A percentile compares a stretch with the other conserved stretches of the same genome.
Evolutionary conservation across 2,888 invertebrate species (phyloP).

Genomic region (Criorhina ranunculi): DNA sequence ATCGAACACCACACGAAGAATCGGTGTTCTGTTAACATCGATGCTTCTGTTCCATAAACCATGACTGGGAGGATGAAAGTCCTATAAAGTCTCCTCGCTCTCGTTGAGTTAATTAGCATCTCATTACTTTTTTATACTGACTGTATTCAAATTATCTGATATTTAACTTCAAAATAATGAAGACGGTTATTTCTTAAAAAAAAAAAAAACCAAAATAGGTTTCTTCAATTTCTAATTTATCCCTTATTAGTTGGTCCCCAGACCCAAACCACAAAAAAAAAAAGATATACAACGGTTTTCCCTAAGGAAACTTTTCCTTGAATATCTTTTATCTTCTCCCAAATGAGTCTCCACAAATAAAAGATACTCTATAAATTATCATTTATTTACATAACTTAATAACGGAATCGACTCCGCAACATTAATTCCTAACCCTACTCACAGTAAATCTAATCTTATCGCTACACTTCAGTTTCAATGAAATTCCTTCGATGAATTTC

Average conservation of each 20-base stretch:
- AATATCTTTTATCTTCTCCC: constrained; percentile 8
- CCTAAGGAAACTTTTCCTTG: background rate
- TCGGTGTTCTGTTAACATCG: too few species aligned
- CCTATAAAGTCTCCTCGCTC: too few species aligned
- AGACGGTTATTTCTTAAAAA: too few species aligned
- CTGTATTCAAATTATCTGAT: too few species aligned
- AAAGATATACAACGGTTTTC: background rate
- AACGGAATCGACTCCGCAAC: background rate
- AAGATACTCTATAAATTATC: constrained; percentile 14
- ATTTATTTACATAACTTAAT: constrained; percentile 52
- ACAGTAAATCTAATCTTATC: constrained; percentile 68
- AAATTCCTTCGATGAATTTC: constrained; percentile 82
- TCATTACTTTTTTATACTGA: too few species aligned
- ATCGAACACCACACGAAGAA: too few species aligned
- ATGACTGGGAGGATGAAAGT: too few species aligned
- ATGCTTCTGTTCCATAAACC: too few species aligned
- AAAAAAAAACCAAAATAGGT: background rate
- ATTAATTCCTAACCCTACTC: constrained; percentile 56
- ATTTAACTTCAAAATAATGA: too few species aligned
- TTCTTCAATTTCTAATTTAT: background rate
- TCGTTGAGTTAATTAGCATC: too few species aligned
- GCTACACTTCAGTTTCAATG: constrained; percentile 80
- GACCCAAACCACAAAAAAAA: background rate
- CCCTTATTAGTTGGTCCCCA: background rate
- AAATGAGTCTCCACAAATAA: constrained; percentile 11